Evolutionary conservation across 2,113 vertebrate genomes (phyloP).

Genomic region (Rhinichthys klamathensis): DNA sequence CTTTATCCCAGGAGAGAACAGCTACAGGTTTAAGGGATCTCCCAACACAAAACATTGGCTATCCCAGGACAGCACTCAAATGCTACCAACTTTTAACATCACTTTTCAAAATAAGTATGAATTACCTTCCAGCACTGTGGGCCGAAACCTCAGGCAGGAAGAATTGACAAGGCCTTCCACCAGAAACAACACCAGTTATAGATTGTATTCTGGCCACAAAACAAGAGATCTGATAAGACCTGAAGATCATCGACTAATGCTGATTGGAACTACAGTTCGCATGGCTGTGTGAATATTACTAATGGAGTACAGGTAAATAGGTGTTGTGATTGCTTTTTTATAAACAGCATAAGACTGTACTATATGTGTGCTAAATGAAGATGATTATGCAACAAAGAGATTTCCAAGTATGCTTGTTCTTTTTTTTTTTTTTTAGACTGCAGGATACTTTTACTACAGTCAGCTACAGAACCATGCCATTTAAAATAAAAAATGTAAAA

Average conservation of each 20-base stretch:
- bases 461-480: neutral
- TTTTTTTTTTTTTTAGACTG: neutral
- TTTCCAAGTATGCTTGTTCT: neutral
- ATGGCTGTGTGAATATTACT: constrained; percentile 57
- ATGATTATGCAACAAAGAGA: neutral
- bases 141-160: constrained; percentile 60
- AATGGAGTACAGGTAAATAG: neutral
- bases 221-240: constrained; percentile 45
- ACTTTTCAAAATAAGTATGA: constrained; percentile 55
- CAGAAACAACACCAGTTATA: constrained; percentile 37
- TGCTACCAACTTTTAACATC: constrained; percentile 47
- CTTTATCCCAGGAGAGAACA: constrained; percentile 11
- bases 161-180: constrained; percentile 25
- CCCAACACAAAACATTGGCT: constrained; percentile 50
- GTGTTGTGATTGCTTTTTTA: neutral
- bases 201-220: constrained; percentile 43
- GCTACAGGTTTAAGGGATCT: constrained; percentile 22
- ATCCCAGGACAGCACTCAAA: constrained; percentile 59
- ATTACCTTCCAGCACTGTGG: constrained; percentile 49
- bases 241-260: constrained; percentile 62
- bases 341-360: neutral
- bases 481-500: too few relatives aligned
- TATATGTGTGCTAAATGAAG: neutral
- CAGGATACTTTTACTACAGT: neutral
- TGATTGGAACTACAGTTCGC: constrained; percentile 66